Evolutionary conservation across 2,888 invertebrate genomes (phyloP).

Genomic region (Tetranychus piercei): DNA sequence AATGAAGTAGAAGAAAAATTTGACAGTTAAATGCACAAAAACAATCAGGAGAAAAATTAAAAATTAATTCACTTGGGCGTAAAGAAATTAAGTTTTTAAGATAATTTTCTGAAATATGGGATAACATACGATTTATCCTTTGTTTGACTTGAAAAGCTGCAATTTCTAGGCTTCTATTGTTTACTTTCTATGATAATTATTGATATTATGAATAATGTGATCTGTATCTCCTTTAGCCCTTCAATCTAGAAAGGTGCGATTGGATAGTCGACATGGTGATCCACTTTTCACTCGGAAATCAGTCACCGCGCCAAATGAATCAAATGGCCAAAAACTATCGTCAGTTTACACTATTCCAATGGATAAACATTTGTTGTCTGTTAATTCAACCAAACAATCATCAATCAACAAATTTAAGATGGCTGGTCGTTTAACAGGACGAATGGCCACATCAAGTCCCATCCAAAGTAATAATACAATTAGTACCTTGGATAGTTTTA

Average conservation of each 20-base stretch:
- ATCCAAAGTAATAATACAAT: not conserved
- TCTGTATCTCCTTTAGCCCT: not conserved
- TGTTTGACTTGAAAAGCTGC: not conserved
- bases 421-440: conserved; percentile 2
- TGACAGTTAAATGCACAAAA: too few relatives aligned
- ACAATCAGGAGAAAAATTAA: too few relatives aligned
- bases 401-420: not conserved
- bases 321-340: not conserved
- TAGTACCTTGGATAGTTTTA: not conserved
- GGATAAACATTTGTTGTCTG: not conserved
- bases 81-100: too few relatives aligned
- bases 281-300: not conserved
- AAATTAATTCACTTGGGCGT: too few relatives aligned
- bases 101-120: too few relatives aligned
- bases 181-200: not conserved
- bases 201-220: not conserved
- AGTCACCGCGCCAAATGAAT: not conserved
- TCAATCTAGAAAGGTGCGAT: not conserved
- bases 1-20: too few relatives aligned
- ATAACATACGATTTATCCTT: not conserved
- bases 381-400: not conserved
- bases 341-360: conserved; percentile 8
- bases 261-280: not conserved
- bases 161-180: not conserved
- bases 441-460: not conserved